A percentile compares a stretch with the other conserved stretches of the same genome.
phyloP scores from a whole-genome alignment of 1,140 invertebrate genomes.

The Rhyacophila brunnea region DNA sequence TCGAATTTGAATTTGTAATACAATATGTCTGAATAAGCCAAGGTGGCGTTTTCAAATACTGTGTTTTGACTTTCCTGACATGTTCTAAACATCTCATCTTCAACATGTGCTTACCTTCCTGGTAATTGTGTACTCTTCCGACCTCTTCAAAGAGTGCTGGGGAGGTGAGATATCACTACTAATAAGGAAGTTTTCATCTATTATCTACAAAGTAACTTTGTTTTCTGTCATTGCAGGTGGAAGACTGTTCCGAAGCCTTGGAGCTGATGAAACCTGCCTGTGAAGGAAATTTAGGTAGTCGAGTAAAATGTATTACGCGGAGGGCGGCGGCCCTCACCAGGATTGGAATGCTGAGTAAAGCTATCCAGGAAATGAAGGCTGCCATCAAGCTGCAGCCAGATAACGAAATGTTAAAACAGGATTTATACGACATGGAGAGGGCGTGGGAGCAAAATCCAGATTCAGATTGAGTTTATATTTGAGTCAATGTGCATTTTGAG shows the following conservation, averaged over 20 bases:
- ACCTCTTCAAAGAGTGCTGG: too few species aligned
- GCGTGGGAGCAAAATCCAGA: conserved; percentile 56
- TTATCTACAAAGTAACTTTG: too few species aligned
- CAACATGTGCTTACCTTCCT: too few species aligned
- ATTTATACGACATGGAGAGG: conserved; percentile 50
- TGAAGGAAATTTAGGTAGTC: conserved; percentile 65
- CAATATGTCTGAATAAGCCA: too few species aligned
- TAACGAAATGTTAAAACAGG: conserved; percentile 48
- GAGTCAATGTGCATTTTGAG: neutral
- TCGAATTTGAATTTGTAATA: too few species aligned
- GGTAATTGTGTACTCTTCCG: too few species aligned
- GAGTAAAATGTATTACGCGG: conserved; percentile 68
- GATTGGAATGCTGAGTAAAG: conserved; percentile 69
- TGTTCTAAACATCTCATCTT: too few species aligned
- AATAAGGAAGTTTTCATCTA: too few species aligned
- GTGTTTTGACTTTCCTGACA: too few species aligned
- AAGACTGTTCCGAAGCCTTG: conserved; percentile 63
- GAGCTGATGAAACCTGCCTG: conserved; percentile 72
- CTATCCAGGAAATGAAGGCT: conserved; percentile 71
- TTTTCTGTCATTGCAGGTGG: too few species aligned
- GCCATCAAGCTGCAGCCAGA: conserved; percentile 62
- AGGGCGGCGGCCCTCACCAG: conserved; percentile 71
- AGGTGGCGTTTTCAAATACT: too few species aligned
- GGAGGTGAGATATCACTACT: too few species aligned
- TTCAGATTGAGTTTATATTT: conserved; percentile 35